These are phyloP conservation scores for Margarornis squamiger DNA, from an alignment of 2,797 vertebrate genomes.

Conservation along the genomic window DNA sequence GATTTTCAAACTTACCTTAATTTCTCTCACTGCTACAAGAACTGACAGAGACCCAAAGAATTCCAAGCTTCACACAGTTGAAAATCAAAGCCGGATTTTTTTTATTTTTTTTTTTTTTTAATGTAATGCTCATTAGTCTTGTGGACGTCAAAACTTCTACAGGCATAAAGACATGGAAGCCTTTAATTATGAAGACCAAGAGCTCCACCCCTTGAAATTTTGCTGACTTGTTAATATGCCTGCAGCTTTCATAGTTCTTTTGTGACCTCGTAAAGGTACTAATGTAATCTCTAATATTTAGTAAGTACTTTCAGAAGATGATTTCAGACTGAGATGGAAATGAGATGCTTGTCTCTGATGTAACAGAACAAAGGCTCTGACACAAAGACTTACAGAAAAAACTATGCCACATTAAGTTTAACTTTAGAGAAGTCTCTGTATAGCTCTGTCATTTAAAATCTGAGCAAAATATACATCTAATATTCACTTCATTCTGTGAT, in stretches of 20 bases:
- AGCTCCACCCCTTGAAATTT: neutral
- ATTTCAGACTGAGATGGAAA: neutral
- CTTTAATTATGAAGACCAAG: neutral
- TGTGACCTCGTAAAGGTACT: neutral
- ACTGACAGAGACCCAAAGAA: neutral
- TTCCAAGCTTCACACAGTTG: neutral
- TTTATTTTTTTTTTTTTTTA: neutral
- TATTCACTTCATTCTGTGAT: neutral
- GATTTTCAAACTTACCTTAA: neutral
- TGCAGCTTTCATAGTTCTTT: neutral
- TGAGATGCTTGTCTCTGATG: neutral
- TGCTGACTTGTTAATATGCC: neutral
- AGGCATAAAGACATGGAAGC: neutral
- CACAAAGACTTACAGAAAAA: neutral
- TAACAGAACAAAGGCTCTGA: neutral
- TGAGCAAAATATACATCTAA: neutral
- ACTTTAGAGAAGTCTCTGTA: neutral
- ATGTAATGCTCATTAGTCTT: neutral
- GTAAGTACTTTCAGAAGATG: neutral
- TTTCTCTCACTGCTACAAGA: neutral
- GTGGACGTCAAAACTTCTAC: neutral
- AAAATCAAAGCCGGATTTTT: neutral
- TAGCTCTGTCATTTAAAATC: neutral
- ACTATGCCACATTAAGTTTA: neutral
- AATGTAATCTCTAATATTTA: neutral